Conservation (phyloP, 2,797 vertebrate genomes). For the Gambusia yucatana region DNA sequence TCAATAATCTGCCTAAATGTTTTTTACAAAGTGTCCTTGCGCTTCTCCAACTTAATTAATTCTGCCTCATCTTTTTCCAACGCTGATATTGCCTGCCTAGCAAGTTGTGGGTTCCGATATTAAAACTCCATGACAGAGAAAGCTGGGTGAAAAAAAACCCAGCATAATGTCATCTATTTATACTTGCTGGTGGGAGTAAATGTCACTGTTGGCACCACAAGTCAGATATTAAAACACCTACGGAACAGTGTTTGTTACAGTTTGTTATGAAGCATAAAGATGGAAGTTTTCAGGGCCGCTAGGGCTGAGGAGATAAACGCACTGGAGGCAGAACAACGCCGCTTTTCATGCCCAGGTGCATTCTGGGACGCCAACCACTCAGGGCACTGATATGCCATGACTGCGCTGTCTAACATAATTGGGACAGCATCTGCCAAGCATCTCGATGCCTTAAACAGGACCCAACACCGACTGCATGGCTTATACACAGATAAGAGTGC, state of each 20-base stretch:
- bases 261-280: conserved; percentile 20
- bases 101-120: not conserved
- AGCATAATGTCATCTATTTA: conserved; percentile 30
- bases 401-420: conserved; percentile 69
- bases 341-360: conserved; percentile 38
- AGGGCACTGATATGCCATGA: conserved; percentile 48
- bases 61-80: conserved; percentile 1
- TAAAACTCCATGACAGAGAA: not conserved
- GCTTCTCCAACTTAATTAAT: conserved; percentile 7
- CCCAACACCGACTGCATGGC: conserved; percentile 38
- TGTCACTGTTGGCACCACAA: conserved; percentile 23
- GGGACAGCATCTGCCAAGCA: conserved; percentile 61
- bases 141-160: not conserved
- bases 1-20: not conserved
- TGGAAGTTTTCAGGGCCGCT: conserved; percentile 16
- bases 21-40: not conserved
- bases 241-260: conserved; percentile 21
- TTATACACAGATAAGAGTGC: conserved; percentile 19
- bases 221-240: conserved; percentile 36
- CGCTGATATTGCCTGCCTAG: not conserved
- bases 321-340: conserved; percentile 33
- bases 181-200: conserved; percentile 38
- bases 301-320: conserved; percentile 28
- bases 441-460: conserved; percentile 55
- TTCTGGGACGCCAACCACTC: conserved; percentile 56